phyloP scores from a whole-genome alignment of 2,797 vertebrate genomes.

The Erpetoichthys calabaricus region DNA sequence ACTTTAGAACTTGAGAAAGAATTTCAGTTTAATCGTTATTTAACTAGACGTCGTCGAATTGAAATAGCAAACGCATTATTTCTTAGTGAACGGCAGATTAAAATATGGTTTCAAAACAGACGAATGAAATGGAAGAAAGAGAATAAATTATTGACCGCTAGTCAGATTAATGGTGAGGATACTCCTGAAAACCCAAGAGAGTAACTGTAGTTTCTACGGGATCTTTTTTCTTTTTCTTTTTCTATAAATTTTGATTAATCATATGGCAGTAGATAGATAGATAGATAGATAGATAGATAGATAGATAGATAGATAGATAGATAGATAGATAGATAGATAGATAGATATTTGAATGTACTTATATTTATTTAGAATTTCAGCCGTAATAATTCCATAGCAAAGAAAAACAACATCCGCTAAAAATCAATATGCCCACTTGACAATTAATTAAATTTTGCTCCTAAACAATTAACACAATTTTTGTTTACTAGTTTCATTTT shows the following conservation, averaged over 20 bases:
- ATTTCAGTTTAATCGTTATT: constrained; percentile 66
- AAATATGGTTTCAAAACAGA: constrained; percentile 72
- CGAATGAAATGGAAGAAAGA: constrained; percentile 71
- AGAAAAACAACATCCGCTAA: too few species aligned
- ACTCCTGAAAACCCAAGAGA: constrained; percentile 56
- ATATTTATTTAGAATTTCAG: too few species aligned
- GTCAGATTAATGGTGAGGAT: constrained; percentile 53
- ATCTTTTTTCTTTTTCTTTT: not conserved
- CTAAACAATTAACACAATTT: too few species aligned
- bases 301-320: constrained; percentile 2
- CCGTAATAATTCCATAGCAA: too few species aligned
- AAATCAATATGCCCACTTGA: too few species aligned
- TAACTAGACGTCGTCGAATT: constrained; percentile 62
- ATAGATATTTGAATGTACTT: not conserved
- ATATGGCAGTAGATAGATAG: not conserved
- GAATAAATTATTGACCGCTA: constrained; percentile 62
- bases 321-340: constrained; percentile 2
- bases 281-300: constrained; percentile 1
- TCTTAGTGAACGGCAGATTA: constrained; percentile 66
- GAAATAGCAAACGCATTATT: constrained; percentile 63
- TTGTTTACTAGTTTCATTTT: too few species aligned
- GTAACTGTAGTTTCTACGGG: constrained; percentile 21
- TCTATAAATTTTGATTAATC: not conserved
- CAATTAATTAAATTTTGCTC: too few species aligned
- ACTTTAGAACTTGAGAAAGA: constrained; percentile 34